Conservation (phyloP, 2,113 vertebrate species). For the Sinocyclocheilus anophthalmus region DNA sequence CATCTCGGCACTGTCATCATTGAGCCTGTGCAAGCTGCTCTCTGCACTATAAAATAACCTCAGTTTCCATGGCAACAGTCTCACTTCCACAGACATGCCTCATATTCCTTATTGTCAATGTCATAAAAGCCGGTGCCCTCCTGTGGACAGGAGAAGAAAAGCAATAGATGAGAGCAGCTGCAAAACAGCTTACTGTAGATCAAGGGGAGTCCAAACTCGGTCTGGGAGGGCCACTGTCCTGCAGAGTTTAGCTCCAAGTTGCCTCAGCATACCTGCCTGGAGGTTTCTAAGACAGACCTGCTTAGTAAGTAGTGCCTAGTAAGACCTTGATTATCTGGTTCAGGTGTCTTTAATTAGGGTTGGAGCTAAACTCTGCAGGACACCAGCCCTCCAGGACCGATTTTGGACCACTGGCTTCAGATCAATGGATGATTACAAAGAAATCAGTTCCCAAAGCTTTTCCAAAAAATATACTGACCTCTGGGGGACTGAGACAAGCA, state of each 20-base stretch:
- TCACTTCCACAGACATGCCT: slow-evolving; percentile 93
- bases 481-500: slow-evolving; percentile 81
- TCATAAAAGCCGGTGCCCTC: slow-evolving; percentile 83
- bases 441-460: not conserved
- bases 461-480: slow-evolving; percentile 76
- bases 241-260: no score
- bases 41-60: slow-evolving; percentile 86
- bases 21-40: slow-evolving; percentile 69
- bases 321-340: no score
- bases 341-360: no score
- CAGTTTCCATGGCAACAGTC: slow-evolving; percentile 89
- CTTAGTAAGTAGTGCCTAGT: no score
- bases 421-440: not conserved
- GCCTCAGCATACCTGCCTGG: no score
- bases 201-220: no score
- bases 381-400: no score
- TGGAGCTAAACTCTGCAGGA: no score
- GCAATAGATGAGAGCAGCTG: not conserved
- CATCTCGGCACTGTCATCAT: not conserved
- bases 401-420: no score
- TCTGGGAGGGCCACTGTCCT: no score
- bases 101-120: slow-evolving; percentile 93
- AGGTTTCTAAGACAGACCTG: no score
- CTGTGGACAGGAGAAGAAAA: slow-evolving; percentile 48
- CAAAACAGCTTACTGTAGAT: no score